A percentile compares a stretch with the other conserved stretches of the same genome.
phyloP scores from a whole-genome alignment of 2,797 vertebrate genomes.

The Buphagus erythrorhynchus region DNA sequence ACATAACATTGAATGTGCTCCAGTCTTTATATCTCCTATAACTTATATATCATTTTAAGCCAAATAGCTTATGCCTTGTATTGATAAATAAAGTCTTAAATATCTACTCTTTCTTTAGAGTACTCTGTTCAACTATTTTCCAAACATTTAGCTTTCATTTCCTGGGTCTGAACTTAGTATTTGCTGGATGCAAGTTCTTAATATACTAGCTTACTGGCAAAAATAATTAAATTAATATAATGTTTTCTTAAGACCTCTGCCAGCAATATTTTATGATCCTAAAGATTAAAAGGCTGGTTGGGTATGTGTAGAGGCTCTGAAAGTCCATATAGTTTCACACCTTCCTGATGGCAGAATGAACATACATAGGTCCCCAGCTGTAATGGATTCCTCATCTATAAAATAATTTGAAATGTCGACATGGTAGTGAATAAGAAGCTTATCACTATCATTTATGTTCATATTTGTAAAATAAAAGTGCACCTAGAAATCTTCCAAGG shows the following conservation, averaged over 20 bases:
- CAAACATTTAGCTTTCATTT: neutral
- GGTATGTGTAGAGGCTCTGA: neutral
- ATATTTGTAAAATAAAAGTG: neutral
- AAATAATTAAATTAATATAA: neutral
- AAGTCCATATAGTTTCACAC: neutral
- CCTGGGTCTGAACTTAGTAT: neutral
- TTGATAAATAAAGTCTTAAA: neutral
- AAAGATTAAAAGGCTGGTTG: neutral
- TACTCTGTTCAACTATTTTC: neutral
- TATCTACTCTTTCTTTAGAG: neutral
- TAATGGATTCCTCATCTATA: neutral
- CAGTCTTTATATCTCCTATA: neutral
- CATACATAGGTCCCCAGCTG: rapidly evolving
- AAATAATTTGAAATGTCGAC: neutral
- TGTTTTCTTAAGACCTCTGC: neutral
- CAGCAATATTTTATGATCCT: neutral
- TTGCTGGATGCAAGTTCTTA: neutral
- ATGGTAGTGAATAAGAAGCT: neutral
- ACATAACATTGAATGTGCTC: neutral
- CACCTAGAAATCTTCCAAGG: neutral
- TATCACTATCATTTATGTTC: neutral
- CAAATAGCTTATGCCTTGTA: neutral
- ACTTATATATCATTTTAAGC: neutral
- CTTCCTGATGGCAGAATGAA: neutral
- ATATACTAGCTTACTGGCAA: neutral